Base-by-base conservation (phyloP, 2,888 invertebrate species). In the Galerucella calmariensis region DNA sequence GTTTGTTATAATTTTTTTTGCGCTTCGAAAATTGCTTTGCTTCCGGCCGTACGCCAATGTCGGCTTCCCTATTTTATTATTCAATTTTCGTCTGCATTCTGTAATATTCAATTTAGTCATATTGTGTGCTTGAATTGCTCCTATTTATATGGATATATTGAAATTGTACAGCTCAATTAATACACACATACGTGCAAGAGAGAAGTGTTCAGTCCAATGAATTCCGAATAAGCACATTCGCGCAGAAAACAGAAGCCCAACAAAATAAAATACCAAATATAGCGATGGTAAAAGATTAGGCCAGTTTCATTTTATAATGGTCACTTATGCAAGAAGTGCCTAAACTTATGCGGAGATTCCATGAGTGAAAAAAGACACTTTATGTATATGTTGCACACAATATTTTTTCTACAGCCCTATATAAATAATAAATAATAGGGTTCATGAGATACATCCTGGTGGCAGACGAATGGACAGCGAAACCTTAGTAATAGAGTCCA, bases 131-230 rank as follows among this genome's bases (percentile, higher is more conserved):
- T 79, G 82, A 83, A 83, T 83, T 83, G 82, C 83, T 82, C 79
- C 83, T 83, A 82, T 84, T 83, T 83, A 82, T 83, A 81, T 82
- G 82, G 81, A 82, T 83, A 83, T 84, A 83, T 83, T 82, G 84
- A 83, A 83, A 83, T 83, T 82, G 83, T 83, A 83, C 83, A 83
- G 83, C 84, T 84, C 84, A 84, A 84, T 84, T 84, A 84, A 83
- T 83, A 81, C 79, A 79, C 79, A 76, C 79, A 76, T 79, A 80
- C 78, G 80, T 77, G 78, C 75, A 80, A 77, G 79, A 75, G 77
- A 76, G 76, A 75, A 75, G 65, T 72, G 76, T 79, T 75, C 79
- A 78, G 78, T 79, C 78, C 79, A 78, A 81, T 81, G 79, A 81
- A 81, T 82, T 80, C 75, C 76, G 79, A 82, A 81, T 81, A 80